Conservation (phyloP, 2,888 invertebrate genomes). For the Chaetoderma sp. region DNA sequence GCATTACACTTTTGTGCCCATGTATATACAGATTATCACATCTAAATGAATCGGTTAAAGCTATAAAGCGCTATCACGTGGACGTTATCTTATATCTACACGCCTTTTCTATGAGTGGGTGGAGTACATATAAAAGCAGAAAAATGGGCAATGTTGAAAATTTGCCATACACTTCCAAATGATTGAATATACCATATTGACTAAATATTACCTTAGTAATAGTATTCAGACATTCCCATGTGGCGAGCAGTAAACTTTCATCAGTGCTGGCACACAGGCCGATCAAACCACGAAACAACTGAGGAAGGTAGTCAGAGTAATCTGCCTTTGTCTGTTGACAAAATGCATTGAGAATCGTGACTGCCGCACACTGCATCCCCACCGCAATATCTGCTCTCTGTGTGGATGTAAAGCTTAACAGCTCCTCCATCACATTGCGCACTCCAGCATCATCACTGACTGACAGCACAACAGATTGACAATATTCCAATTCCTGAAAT, state of each 20-base stretch:
- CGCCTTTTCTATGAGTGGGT: no score
- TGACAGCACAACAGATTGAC: slow-evolving; percentile 91
- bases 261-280: slow-evolving; percentile 86
- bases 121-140: no score
- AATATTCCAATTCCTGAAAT: slow-evolving; percentile 84
- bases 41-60: no score
- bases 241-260: slow-evolving; percentile 83
- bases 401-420: slow-evolving; percentile 78
- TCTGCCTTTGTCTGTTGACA: slow-evolving; percentile 90
- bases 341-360: slow-evolving; percentile 88
- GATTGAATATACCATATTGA: no score
- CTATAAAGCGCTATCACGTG: no score
- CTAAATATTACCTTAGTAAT: slow-evolving; percentile 90
- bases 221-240: slow-evolving; percentile 92
- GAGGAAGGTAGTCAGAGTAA: slow-evolving; percentile 87
- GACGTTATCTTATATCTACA: no score
- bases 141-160: no score
- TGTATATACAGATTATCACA: no score
- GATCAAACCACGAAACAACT: slow-evolving; percentile 87
- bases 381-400: slow-evolving; percentile 75
- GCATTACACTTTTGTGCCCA: no score
- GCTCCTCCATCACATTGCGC: slow-evolving; percentile 86
- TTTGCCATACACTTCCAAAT: no score
- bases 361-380: no score
- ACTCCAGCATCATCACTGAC: slow-evolving; percentile 86